Percentiles rank a stretch among this genome's conserved stretches.
phyloP scores from a whole-genome alignment of 2,113 vertebrate species.

The Seriola dumerili region DNA sequence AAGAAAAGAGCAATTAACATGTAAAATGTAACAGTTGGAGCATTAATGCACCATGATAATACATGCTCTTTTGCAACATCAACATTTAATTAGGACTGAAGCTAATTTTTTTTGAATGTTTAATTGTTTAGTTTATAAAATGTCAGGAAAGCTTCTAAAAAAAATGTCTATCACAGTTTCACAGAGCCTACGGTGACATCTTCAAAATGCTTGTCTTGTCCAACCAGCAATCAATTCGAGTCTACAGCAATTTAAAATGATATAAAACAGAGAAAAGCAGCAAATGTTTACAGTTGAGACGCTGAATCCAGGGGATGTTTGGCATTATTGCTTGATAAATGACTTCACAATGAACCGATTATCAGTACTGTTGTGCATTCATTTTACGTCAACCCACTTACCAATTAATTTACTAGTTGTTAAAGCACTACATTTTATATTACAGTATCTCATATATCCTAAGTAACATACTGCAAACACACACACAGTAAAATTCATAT shows the following conservation, averaged over 20 bases:
- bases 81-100: slow-evolving; percentile 5
- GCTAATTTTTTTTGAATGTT: not conserved
- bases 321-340: not conserved
- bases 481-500: too few species aligned
- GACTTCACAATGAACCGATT: not conserved
- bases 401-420: not conserved
- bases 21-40: slow-evolving; percentile 13
- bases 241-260: not conserved
- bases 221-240: too few species aligned
- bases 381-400: not conserved
- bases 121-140: not conserved
- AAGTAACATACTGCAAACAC: too few species aligned
- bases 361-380: not conserved
- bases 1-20: slow-evolving; percentile 16
- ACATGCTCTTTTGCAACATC: not conserved
- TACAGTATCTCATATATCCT: not conserved
- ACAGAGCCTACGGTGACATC: too few species aligned
- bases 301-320: not conserved
- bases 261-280: not conserved
- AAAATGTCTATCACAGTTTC: too few species aligned
- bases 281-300: not conserved
- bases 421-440: not conserved
- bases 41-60: not conserved
- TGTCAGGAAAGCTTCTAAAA: too few species aligned
- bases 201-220: too few species aligned